Evolutionary conservation across 1,140 invertebrate genomes (phyloP).

Genomic region (Drosophila sp.): DNA sequence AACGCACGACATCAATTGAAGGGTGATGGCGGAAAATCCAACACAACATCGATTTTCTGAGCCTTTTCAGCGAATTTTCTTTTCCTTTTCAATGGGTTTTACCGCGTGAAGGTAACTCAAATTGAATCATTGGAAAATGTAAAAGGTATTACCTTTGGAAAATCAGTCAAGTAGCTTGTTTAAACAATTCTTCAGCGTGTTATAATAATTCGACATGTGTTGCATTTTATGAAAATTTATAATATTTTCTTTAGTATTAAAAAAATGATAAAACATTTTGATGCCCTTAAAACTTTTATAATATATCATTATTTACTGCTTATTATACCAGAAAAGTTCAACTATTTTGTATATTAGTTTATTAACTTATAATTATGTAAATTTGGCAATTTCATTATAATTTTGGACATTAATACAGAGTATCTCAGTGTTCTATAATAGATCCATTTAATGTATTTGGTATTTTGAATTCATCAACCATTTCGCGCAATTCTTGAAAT

Average conservation of each 20-base stretch:
- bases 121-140: slow-evolving; percentile 76
- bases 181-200: slow-evolving; percentile 31
- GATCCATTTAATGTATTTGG: slow-evolving; percentile 14
- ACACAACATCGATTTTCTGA: slow-evolving; percentile 65
- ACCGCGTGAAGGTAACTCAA: slow-evolving; percentile 46
- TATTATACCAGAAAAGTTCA: too few species aligned
- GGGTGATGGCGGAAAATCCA: slow-evolving; percentile 30
- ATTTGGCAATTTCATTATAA: not conserved
- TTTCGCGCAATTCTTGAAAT: slow-evolving; percentile 33
- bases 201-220: slow-evolving; percentile 28
- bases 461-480: slow-evolving; percentile 10
- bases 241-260: slow-evolving; percentile 45
- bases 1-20: slow-evolving; percentile 41
- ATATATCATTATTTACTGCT: too few species aligned
- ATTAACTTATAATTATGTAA: too few species aligned
- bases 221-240: slow-evolving; percentile 22
- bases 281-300: slow-evolving; percentile 4
- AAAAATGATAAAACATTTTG: slow-evolving; percentile 58
- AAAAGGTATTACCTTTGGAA: slow-evolving; percentile 41
- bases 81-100: slow-evolving; percentile 46
- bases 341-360: slow-evolving; percentile 1
- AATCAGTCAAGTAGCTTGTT: slow-evolving; percentile 46
- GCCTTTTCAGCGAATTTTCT: slow-evolving; percentile 39
- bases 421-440: not conserved
- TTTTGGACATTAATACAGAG: not conserved